Conservation (phyloP, 2,888 invertebrate species). For the Noctua janthe region DNA sequence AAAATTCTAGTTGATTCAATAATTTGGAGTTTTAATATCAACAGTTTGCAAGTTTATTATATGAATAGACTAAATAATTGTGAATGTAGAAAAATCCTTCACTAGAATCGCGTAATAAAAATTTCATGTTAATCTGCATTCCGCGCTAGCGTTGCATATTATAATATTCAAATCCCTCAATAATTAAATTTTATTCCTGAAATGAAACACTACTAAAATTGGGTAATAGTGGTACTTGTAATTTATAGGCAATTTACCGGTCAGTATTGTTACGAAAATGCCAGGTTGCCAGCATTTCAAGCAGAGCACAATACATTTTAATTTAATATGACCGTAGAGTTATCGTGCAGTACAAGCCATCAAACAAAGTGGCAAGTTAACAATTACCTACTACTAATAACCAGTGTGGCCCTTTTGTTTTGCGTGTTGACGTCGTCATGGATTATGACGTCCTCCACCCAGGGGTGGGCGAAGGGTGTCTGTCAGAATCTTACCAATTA, state of each 20-base stretch:
- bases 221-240: slow-evolving; percentile 34
- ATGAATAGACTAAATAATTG: background rate
- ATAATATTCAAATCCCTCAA: slow-evolving; percentile 38
- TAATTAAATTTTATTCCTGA: slow-evolving; percentile 46
- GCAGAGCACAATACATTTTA: slow-evolving; percentile 8
- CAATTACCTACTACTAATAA: background rate
- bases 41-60: background rate
- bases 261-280: slow-evolving; percentile 40
- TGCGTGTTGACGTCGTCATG: background rate
- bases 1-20: background rate
- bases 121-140: slow-evolving; percentile 36
- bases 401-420: background rate
- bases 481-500: background rate
- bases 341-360: background rate
- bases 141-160: background rate
- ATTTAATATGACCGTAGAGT: background rate
- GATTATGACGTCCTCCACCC: background rate
- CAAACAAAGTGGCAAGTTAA: background rate
- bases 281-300: slow-evolving; percentile 38
- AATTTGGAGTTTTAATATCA: background rate
- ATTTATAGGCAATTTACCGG: slow-evolving; percentile 56
- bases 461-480: background rate
- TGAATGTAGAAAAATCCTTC: background rate
- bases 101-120: background rate
- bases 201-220: slow-evolving; percentile 41